Evolutionary conservation across 2,888 invertebrate genomes (phyloP).

Genomic region (Leptopilina myrica): DNA sequence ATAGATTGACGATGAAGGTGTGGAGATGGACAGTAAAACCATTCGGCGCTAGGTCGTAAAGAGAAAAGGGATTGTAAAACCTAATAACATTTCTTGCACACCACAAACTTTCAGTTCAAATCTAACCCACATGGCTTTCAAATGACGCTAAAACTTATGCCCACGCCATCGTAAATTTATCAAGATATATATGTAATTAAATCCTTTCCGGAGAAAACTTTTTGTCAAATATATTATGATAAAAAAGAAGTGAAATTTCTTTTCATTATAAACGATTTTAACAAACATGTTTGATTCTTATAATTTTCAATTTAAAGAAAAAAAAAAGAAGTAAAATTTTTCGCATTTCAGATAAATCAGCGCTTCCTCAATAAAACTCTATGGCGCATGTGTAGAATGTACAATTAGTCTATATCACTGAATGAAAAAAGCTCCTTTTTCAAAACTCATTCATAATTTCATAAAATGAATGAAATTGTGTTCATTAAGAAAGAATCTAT

Average conservation of each 20-base stretch:
- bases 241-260: too few relatives aligned
- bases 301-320: too few relatives aligned
- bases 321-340: too few relatives aligned
- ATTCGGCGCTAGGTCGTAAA: conserved; percentile 52
- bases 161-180: background rate
- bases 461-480: background rate
- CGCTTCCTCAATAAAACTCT: too few relatives aligned
- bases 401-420: too few relatives aligned
- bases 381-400: too few relatives aligned
- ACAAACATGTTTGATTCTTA: too few relatives aligned
- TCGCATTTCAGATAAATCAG: too few relatives aligned
- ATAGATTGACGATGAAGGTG: conserved; percentile 60
- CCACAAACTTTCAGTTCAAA: conserved; percentile 14
- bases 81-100: conserved; percentile 47
- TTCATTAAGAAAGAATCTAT: conserved; percentile 17
- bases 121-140: background rate
- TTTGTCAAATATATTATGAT: background rate
- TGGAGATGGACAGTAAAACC: conserved; percentile 53
- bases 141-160: conserved; percentile 8
- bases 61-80: conserved; percentile 57
- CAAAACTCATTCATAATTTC: background rate
- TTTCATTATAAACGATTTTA: too few relatives aligned
- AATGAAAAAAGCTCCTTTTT: background rate
- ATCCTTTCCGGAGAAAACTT: background rate
- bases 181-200: background rate